Conservation (phyloP, 2,888 invertebrate species). For the Drosophila basisetae region DNA sequence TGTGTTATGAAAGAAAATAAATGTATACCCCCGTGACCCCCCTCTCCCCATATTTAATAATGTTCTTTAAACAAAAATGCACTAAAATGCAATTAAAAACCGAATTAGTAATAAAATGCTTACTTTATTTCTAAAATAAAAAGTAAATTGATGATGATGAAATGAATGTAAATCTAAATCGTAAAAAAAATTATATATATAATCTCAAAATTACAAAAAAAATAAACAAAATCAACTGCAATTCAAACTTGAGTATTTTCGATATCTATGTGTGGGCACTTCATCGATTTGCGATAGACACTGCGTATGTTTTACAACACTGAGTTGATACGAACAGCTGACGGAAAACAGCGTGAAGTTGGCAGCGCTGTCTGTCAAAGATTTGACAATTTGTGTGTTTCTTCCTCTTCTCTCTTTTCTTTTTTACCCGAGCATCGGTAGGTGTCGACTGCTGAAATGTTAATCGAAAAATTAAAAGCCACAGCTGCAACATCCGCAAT, state of each 20-base stretch:
- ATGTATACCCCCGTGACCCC: constrained; percentile 50
- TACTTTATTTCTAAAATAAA: constrained; percentile 82
- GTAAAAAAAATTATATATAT: constrained; percentile 71
- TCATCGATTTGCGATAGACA: constrained; percentile 15
- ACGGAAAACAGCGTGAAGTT: constrained; percentile 62
- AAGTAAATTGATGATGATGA: constrained; percentile 75
- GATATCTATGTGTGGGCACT: background rate
- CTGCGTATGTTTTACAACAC: constrained; percentile 29
- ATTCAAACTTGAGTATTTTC: constrained; percentile 22
- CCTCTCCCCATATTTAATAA: constrained; percentile 62
- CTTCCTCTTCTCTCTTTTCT: constrained; percentile 83
- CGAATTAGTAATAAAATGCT: constrained; percentile 78
- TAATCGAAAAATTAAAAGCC: constrained; percentile 75
- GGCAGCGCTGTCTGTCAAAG: constrained; percentile 59
- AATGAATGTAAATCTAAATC: constrained; percentile 80
- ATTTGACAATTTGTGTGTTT: constrained; percentile 57
- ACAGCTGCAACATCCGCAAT: constrained; percentile 69
- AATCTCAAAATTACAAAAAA: constrained; percentile 71
- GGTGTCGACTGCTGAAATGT: constrained; percentile 75
- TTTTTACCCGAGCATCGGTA: constrained; percentile 84
- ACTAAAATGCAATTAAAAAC: constrained; percentile 71
- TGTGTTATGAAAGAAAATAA: constrained; percentile 69
- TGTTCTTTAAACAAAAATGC: constrained; percentile 73
- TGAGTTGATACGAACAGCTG: constrained; percentile 33
- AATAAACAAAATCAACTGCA: constrained; percentile 61